Evolutionary conservation across 2,888 invertebrate genomes (phyloP), one percentile per base, ranked within the genome.

Genomic region (Alitta virens): DNA sequence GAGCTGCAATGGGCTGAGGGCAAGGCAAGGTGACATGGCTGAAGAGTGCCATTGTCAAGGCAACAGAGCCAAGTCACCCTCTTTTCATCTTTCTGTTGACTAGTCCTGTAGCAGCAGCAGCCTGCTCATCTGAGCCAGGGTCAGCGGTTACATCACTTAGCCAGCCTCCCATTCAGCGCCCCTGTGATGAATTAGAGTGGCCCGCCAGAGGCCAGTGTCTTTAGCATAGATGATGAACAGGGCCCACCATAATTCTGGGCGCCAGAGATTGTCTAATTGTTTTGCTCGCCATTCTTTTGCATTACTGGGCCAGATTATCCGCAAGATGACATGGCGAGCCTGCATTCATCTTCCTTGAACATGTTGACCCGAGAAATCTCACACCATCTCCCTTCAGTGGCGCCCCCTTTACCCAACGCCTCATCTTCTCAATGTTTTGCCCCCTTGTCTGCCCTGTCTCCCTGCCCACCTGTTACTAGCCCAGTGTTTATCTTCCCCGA

Each of bases 181-280:
- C n/a, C n/a, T 18, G 46, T 46, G 46, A 46, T 46, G 21, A 46
- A 46, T 46, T 46, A n/a, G 46, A n/a, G 3, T 46, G 46, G n/a
- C 18, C 18, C 21, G 46, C 18, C 46, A 46, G 18, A 46, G 46
- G 46, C 46, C 18, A 21, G 46, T 46, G 18, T 46, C 46, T 46
- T 46, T 46, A 46, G 46, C 46, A 46, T 46, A 46, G n/a, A 46
- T 46, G 46, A 46, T 46, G 46, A 46, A 46, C 18, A 21, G 46
- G 46, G 46, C 18, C 21, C 18, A 21, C n/a, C 46, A 21, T 46
- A 46, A 46, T 46, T 46, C 46, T 21, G 18, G n/a, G 46, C 46
- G 46, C 18, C 46, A 18, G 46, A 46, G 46, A 46, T 46, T 46
- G 46, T 21, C 46, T 46, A 46, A 46, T 46, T 46, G 46, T 46